A percentile compares a stretch with the other conserved stretches of the same genome.
Evolutionary conservation across 2,113 vertebrate species (phyloP).

Genomic region (Macaca mulatta): DNA sequence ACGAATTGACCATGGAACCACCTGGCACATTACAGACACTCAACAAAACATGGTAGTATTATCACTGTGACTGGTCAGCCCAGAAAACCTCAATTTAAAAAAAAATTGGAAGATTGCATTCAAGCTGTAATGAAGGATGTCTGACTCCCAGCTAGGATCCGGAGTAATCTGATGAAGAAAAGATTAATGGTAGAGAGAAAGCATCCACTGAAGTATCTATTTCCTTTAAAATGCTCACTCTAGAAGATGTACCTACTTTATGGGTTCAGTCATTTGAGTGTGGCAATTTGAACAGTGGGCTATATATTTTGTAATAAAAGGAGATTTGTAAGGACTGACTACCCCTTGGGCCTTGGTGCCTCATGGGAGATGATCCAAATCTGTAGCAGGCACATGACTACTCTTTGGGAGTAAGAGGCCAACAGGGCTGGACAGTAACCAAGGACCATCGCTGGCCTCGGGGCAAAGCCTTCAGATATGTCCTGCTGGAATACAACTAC

Average conservation of each 20-base stretch:
- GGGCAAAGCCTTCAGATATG: constrained; percentile 20
- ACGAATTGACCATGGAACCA: not conserved
- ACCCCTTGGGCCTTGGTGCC: not conserved
- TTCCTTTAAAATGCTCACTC: not conserved
- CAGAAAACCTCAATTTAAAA: not conserved
- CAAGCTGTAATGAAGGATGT: not conserved
- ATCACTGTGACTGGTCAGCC: not conserved
- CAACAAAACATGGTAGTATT: not conserved
- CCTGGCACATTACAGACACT: not conserved
- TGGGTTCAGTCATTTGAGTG: not conserved
- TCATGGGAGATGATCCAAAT: constrained; percentile 14
- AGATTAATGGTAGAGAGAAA: not conserved
- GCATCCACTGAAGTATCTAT: constrained; percentile 9
- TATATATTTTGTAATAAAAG: constrained; percentile 31
- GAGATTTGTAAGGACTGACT: not conserved
- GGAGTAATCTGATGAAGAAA: not conserved
- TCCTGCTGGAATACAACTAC: constrained; percentile 30
- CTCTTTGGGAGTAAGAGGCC: not conserved
- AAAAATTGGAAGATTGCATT: not conserved
- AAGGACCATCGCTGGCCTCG: not conserved
- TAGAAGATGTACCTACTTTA: not conserved
- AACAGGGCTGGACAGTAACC: constrained; percentile 40
- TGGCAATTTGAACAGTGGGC: not conserved
- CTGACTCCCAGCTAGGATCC: not conserved
- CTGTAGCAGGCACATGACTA: not conserved